phyloP scores from a whole-genome alignment of 2,888 invertebrate species.

The Alentia gelatinosa region DNA sequence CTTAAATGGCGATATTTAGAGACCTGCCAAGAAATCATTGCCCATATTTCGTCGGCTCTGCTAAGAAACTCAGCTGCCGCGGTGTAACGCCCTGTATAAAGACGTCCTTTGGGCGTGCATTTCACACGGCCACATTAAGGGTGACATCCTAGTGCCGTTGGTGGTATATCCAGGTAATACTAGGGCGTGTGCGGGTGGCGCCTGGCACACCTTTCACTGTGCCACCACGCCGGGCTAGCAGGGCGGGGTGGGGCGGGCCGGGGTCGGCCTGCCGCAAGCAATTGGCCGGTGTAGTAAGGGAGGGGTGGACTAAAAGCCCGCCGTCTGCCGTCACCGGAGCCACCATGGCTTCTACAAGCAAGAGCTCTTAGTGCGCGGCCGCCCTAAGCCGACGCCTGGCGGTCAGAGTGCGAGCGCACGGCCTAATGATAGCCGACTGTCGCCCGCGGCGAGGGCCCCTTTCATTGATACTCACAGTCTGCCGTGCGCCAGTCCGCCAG shows the following conservation, averaged over 20 bases:
- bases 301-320: background rate
- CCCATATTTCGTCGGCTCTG: background rate
- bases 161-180: background rate
- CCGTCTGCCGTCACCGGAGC: background rate
- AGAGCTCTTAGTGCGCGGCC: conserved; percentile 13
- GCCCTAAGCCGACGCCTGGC: background rate
- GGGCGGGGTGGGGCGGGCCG: too few relatives aligned
- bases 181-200: background rate
- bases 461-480: background rate
- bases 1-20: background rate
- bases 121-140: background rate
- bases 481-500: background rate
- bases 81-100: background rate
- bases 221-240: background rate
- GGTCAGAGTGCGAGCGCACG: background rate
- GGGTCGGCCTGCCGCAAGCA: background rate
- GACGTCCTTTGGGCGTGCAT: background rate
- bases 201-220: background rate
- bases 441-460: conserved; percentile 21
- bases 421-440: conserved; percentile 9
- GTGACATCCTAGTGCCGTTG: background rate
- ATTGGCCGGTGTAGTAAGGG: conserved; percentile 16
- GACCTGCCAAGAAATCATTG: background rate
- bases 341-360: background rate
- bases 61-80: background rate